Evolutionary conservation across 2,797 vertebrate species (phyloP), one percentile per base, ranked within the genome.

Genomic region (Phrynocephalus forsythii): DNA sequence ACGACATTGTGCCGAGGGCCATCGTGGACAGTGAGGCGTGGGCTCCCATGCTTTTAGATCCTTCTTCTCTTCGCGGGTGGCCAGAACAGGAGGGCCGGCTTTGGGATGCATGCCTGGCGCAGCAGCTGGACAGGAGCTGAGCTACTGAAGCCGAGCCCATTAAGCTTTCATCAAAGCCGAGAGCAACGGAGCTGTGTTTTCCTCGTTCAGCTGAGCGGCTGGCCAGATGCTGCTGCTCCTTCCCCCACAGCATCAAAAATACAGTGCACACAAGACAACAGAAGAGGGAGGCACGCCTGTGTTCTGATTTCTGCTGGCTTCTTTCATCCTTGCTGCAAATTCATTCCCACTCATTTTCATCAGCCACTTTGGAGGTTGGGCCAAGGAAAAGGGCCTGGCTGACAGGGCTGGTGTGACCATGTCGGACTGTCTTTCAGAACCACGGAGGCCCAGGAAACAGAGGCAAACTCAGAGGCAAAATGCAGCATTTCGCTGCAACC

Each of bases 71-170:
- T 5, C 28, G 2, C 52, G 13, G 52, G 52, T 13, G 52, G 2
- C 52, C 52, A 10, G 15, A 16, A 2, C 26, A 26, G 4, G 22
- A 5, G 20, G 38, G 22, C 24, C 16, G 9, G 20, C 5, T 22
- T 44, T 30, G 9, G 4, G 1, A 48, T 3, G 8, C 5, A 10
- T 71, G 73, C 30, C 30, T n/a, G 79, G 76, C 60, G 81, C 66
- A 71, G 82, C 76, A 33, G 38, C 82, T 60, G 83, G 87, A 85
- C 38, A 56, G 63, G 3, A 68, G 38, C 44, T 38, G 38, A 66
- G 44, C 30, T 6, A 8, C 1, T 33, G 75, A 11, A 79, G 67
- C n/a, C 2, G 1, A 76, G 71, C 71, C 44, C 28, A 38, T 68
- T 11, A 71, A 63, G 60, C 15, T 63, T 63, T 63, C 60, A 63